Conservation (phyloP, 2,113 vertebrate genomes). For the Blennius ocellaris region DNA sequence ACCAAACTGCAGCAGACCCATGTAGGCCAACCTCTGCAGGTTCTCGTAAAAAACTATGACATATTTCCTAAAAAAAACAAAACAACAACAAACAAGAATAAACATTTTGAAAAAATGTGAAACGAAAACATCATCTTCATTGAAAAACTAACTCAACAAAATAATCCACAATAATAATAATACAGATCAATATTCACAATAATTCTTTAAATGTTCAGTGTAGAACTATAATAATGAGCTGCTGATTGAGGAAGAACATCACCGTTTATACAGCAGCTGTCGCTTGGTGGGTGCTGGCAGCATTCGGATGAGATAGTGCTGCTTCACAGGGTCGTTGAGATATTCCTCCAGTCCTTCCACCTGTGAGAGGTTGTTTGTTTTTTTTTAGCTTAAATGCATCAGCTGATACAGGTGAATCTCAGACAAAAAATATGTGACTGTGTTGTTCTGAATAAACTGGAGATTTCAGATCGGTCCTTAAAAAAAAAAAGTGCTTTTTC, state of each 20-base stretch:
- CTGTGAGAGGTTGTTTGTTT: slow-evolving; percentile 66
- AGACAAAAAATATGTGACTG: too few species aligned
- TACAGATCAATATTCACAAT: too few species aligned
- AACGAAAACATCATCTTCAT: too few species aligned
- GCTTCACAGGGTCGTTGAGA: slow-evolving; percentile 90
- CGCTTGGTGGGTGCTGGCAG: slow-evolving; percentile 88
- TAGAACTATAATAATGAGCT: background rate
- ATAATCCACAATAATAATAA: background rate
- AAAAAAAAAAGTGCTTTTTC: too few species aligned
- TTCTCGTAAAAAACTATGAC: slow-evolving; percentile 92
- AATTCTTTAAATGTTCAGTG: background rate
- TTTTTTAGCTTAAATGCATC: too few species aligned
- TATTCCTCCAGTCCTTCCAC: slow-evolving; percentile 91
- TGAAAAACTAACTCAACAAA: too few species aligned
- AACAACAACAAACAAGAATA: background rate
- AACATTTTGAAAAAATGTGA: too few species aligned
- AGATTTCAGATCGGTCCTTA: too few species aligned
- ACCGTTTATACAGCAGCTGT: slow-evolving; percentile 95
- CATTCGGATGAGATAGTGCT: slow-evolving; percentile 87
- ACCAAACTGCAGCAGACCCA: slow-evolving; percentile 95
- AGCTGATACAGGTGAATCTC: too few species aligned
- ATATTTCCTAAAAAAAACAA: slow-evolving; percentile 86
- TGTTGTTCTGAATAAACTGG: too few species aligned
- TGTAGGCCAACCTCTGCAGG: slow-evolving; percentile 90
- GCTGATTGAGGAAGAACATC: background rate